Conservation (phyloP, 2,888 invertebrate genomes). For the Eucriotettix oculatus region DNA sequence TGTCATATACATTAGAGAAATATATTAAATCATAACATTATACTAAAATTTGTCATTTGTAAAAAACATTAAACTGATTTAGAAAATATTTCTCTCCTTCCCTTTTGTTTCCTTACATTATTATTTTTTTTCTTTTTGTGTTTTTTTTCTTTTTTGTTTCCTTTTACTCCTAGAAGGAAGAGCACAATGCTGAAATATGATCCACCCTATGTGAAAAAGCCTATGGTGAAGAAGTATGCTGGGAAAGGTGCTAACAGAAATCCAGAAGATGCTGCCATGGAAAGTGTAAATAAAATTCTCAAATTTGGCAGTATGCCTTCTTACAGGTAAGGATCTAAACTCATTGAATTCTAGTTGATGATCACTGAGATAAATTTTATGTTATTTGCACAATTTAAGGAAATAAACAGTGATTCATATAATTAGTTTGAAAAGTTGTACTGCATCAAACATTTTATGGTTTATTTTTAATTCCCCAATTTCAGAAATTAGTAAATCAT, state of each 20-base stretch:
- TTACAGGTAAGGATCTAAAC: slow-evolving; percentile 43
- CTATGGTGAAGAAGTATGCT: slow-evolving; percentile 53
- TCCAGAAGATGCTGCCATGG: slow-evolving; percentile 62
- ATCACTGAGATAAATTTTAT: too few relatives aligned
- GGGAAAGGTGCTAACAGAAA: slow-evolving; percentile 33
- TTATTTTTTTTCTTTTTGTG: slow-evolving; percentile 7
- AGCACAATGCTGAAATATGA: slow-evolving; percentile 79
- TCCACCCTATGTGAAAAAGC: slow-evolving; percentile 73
- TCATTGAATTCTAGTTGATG: background rate
- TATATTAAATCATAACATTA: too few relatives aligned
- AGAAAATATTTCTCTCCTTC: slow-evolving; percentile 1
- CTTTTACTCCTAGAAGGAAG: slow-evolving; percentile 35
- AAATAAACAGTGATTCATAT: too few relatives aligned
- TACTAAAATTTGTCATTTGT: too few relatives aligned
- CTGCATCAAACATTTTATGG: too few relatives aligned
- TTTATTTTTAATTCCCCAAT: too few relatives aligned
- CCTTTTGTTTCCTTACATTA: slow-evolving; percentile 4
- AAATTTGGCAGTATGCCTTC: slow-evolving; percentile 57
- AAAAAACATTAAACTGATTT: slow-evolving; percentile 2
- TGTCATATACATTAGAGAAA: too few relatives aligned
- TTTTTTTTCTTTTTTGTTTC: slow-evolving; percentile 9
- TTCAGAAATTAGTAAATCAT: too few relatives aligned
- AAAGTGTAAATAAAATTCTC: slow-evolving; percentile 67
- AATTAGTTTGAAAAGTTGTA: too few relatives aligned
- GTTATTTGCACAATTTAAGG: too few relatives aligned